Evolutionary conservation across 2,888 invertebrate genomes (phyloP), one percentile per base, ranked within the genome.

Genomic region (Lithophane semibrunnea): DNA sequence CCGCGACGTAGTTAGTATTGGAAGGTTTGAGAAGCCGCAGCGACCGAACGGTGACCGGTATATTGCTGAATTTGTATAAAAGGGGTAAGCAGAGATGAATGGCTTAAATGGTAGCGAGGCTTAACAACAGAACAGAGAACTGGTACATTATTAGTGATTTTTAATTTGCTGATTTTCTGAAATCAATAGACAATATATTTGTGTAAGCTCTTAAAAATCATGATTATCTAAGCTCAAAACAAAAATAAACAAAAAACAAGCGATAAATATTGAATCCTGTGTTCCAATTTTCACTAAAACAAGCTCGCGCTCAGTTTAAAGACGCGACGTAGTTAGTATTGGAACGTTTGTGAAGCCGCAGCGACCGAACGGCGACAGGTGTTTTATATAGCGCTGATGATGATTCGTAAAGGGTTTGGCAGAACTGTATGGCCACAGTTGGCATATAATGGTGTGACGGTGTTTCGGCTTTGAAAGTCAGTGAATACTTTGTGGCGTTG

Each of bases 11-110:
- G 73, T 73, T 79, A 67, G 63, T 21, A 64, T 56, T 63, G 78
- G 65, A n/a, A 24, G 52, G 69, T 37, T 77, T 66, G 65, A 21
- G 37, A 66, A 72, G 66, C 78, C 78, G 37, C 78, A 72, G 63
- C 49, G 16, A 47, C 79, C 65, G 24, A 71, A 4, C 72, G 24
- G 13, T 70, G 78, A 72, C 69, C 72, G 24, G 37, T 24, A 24
- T 24, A 24, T 29, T 16, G 2, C 24, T 13, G 12, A 58, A 12
- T 58, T 58, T 12, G 13, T n/a, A 5, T 24, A n/a, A 12, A 12
- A 10, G 54, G n/a, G 8, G 9, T 5, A 13, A 7, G 58, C 58
- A 58, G 16, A 58, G 24, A 13, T 58, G 13, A 13, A 58, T 24
- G 13, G 12, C 13, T 58, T 58, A 2, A 58, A 58, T 16, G 13